Conservation (phyloP, 2,888 invertebrate genomes). For the Polietes domitor region DNA sequence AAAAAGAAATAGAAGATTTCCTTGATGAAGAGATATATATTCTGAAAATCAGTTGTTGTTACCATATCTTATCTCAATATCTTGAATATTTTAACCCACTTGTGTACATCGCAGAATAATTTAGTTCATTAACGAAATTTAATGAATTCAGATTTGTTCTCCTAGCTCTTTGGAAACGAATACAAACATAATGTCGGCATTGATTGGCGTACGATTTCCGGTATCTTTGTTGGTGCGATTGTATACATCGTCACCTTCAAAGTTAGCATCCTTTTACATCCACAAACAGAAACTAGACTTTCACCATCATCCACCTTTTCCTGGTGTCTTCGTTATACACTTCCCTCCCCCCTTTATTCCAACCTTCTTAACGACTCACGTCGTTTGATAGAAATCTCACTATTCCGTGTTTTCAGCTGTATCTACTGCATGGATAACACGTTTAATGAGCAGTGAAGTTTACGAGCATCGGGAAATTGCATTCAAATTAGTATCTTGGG, state of each 20-base stretch:
- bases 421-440: slow-evolving; percentile 53
- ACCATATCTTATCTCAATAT: no score
- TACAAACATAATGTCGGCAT: not conserved
- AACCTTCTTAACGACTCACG: slow-evolving; percentile 49
- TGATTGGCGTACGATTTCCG: slow-evolving; percentile 9
- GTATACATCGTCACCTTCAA: not conserved
- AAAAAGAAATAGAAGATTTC: no score
- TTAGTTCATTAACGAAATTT: no score
- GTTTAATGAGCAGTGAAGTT: slow-evolving; percentile 66
- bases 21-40: no score
- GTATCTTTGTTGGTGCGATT: not conserved
- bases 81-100: no score
- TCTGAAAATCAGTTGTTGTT: no score
- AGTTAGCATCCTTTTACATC: not conserved
- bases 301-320: not conserved
- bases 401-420: slow-evolving; percentile 26
- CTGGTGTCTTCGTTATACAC: not conserved
- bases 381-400: slow-evolving; percentile 32
- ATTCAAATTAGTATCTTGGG: slow-evolving; percentile 65
- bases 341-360: not conserved
- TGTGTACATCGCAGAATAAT: no score
- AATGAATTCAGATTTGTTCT: no score
- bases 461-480: slow-evolving; percentile 63
- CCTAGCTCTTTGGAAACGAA: no score
- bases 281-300: not conserved